Percentiles rank a stretch among this genome's conserved stretches.
Conservation (phyloP, 2,888 invertebrate species). For the Noctua comes region DNA sequence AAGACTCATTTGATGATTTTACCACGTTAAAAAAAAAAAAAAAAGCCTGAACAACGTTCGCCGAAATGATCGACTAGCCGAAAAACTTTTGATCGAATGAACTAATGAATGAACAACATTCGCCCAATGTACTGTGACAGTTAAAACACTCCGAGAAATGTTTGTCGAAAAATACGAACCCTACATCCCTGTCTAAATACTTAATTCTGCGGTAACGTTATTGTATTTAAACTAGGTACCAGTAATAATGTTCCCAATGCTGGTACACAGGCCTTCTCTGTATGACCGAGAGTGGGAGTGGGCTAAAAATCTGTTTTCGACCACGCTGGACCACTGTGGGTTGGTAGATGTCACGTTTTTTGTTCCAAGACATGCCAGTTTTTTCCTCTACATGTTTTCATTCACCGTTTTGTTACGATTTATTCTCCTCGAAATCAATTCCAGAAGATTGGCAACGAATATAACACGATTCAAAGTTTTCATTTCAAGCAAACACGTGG, state of each 20-base stretch:
- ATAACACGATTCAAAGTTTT: constrained; percentile 6
- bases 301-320: not conserved
- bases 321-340: not conserved
- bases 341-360: not conserved
- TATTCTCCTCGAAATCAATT: not conserved
- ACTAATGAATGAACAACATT: not conserved
- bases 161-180: not conserved
- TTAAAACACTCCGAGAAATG: not conserved
- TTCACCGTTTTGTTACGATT: not conserved
- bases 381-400: not conserved
- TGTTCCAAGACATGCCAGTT: not conserved
- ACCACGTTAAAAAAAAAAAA: too few species aligned
- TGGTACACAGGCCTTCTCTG: not conserved
- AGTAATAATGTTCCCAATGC: not conserved
- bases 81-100: not conserved
- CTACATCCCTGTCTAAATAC: not conserved
- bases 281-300: not conserved
- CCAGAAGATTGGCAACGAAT: not conserved
- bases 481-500: constrained; percentile 7
- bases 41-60: not conserved
- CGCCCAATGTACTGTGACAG: not conserved
- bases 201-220: not conserved
- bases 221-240: not conserved
- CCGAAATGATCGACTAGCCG: not conserved
- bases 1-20: too few species aligned